Evolutionary conservation across 1,140 invertebrate species (phyloP).

Genomic region (Drosophila santomea): DNA sequence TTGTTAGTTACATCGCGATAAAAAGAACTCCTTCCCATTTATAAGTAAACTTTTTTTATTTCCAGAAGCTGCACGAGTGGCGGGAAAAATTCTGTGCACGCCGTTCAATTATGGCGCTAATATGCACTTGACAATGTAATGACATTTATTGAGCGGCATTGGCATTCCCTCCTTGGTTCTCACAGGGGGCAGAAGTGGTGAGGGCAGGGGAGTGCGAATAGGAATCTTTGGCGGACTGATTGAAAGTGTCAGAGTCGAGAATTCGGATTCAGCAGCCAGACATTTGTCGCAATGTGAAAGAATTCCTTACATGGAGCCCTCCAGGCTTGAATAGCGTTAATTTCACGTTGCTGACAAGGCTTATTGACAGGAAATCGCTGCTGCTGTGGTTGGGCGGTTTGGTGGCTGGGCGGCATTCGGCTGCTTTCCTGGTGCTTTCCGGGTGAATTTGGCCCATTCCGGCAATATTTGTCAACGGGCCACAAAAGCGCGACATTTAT

Average conservation of each 20-base stretch:
- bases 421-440: not conserved
- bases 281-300: conserved; percentile 66
- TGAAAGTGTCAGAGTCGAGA: conserved; percentile 63
- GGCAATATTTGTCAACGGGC: conserved; percentile 57
- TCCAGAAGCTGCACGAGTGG: conserved; percentile 2
- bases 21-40: not conserved
- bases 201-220: not conserved
- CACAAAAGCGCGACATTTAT: conserved; percentile 73
- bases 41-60: not conserved
- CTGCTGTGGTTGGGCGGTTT: conserved; percentile 4
- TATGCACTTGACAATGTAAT: conserved; percentile 82
- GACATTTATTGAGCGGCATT: conserved; percentile 74
- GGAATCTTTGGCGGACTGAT: conserved; percentile 55
- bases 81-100: conserved; percentile 62
- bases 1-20: not conserved
- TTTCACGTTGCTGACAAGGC: conserved; percentile 70
- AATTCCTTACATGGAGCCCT: conserved; percentile 48
- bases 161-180: conserved; percentile 46
- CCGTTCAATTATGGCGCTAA: conserved; percentile 79
- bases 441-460: not conserved
- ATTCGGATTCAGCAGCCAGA: conserved; percentile 62
- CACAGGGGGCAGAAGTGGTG: not conserved
- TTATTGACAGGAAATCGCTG: conserved; percentile 67
- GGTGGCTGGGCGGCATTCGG: not conserved
- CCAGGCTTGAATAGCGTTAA: conserved; percentile 66